phyloP scores from a whole-genome alignment of 2,888 invertebrate genomes.

The Hemithea aestivaria region DNA sequence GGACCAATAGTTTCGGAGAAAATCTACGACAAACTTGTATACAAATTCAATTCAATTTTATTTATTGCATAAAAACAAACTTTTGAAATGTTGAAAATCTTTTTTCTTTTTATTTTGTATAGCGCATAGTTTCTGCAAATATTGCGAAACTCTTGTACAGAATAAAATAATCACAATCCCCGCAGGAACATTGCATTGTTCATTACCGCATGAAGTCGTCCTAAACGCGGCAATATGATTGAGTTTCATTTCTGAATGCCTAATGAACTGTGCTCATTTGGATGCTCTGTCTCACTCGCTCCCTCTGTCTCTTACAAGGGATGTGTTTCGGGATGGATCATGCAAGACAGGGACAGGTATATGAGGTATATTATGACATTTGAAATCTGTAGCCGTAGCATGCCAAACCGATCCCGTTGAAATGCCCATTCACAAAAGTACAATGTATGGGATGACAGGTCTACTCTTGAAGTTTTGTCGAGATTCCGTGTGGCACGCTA shows the following conservation, averaged over 20 bases:
- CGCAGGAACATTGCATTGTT: slow-evolving; percentile 24
- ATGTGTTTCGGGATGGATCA: not conserved
- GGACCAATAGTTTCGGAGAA: too few relatives aligned
- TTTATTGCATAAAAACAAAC: too few relatives aligned
- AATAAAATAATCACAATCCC: slow-evolving; percentile 22
- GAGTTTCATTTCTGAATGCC: slow-evolving; percentile 67
- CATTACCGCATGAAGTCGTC: slow-evolving; percentile 37
- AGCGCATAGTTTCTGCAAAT: too few relatives aligned
- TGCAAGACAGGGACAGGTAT: slow-evolving; percentile 28
- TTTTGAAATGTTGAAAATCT: too few relatives aligned
- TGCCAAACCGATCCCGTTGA: too few relatives aligned
- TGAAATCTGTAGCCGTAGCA: too few relatives aligned
- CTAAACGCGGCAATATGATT: slow-evolving; percentile 58
- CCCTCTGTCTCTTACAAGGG: slow-evolving; percentile 24
- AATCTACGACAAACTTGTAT: not conserved
- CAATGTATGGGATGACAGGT: too few relatives aligned
- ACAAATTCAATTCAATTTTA: slow-evolving; percentile 4
- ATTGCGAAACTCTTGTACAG: not conserved
- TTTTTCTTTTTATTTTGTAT: too few relatives aligned
- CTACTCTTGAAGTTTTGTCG: too few relatives aligned
- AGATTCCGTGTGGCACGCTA: too few relatives aligned
- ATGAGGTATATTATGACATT: too few relatives aligned
- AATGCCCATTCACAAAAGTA: too few relatives aligned
- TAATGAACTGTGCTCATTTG: slow-evolving; percentile 62
- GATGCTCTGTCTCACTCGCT: slow-evolving; percentile 12